Percentiles rank a stretch among this genome's conserved stretches.
Conservation (phyloP, 2,113 vertebrate genomes). For the Megalops atlanticus region DNA sequence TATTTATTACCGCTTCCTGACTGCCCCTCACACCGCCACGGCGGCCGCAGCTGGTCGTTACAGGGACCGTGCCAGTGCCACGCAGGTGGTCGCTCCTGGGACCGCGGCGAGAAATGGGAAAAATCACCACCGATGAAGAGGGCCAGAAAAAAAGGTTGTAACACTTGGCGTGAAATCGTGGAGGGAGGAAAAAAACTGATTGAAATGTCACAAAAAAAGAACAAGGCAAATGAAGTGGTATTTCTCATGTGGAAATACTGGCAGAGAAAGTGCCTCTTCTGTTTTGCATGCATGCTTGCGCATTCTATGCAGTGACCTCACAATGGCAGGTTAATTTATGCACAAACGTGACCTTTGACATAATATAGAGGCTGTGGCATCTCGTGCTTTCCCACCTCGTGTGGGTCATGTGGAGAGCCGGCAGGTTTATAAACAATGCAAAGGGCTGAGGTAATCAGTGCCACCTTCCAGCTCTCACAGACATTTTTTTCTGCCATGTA, state of each 20-base stretch:
- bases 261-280: too few species aligned
- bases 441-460: neutral
- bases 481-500: neutral
- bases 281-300: too few species aligned
- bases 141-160: neutral
- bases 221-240: neutral
- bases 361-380: neutral
- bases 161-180: neutral
- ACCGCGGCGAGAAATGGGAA: slow-evolving; percentile 40
- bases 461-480: neutral
- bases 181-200: neutral
- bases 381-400: neutral
- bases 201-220: slow-evolving; percentile 2
- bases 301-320: neutral
- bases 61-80: slow-evolving; percentile 58
- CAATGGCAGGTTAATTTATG: neutral
- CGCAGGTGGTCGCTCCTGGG: slow-evolving; percentile 62
- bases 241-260: neutral
- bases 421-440: neutral
- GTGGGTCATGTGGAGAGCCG: neutral
- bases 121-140: slow-evolving; percentile 13
- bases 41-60: too few species aligned
- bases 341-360: neutral
- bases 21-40: slow-evolving; percentile 48
- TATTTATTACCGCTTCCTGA: slow-evolving; percentile 57